Evolutionary conservation across 2,888 invertebrate genomes (phyloP), one percentile per base, ranked within the genome.

Genomic region (Agonopterix alstromeriana): DNA sequence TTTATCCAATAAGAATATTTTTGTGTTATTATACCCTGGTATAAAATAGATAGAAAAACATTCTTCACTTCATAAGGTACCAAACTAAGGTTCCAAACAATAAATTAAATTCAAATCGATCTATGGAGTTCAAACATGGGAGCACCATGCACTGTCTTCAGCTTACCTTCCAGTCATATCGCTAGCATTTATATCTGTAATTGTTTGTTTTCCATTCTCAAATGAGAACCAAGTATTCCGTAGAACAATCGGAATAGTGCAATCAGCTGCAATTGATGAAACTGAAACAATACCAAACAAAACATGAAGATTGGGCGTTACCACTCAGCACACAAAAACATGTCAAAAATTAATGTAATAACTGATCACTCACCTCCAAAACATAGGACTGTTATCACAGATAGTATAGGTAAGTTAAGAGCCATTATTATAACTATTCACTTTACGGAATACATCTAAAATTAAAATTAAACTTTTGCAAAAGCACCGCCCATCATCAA

Each of bases 211-310:
- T 8, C 96, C 96, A 84, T 93, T 93, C 90, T 97, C 97, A 90
- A 96, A 94, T 2, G 96, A 97, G 81, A 96, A 97, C 97, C 97
- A 97, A 36, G 95, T 91, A 52, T 97, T 97, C 64, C 95, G 90
- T 45, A 97, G 78, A 43, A 95, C 93, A 55, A 91, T 70, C 35
- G 97, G 97, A 68, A 97, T 95, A 27, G 91, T 90, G 73, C 96
- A 96, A 51, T 89, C 89, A 1, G 77, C 70, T 50, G 73, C 66
- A 56, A 77, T 72, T 49, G 64, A 59, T 41, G 70, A 60, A 49
- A 76, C 86, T 87, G 69, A 51, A 81, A 78, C 47, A 55, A 61
- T 55, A 64, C 53, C 58, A 60, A 63, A 61, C 61, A 12, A 12
- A 40, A 46, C 48, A 54, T 48, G 51, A 54, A 55, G 44, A 41